Evolutionary conservation across 2,797 vertebrate species (phyloP).

Genomic region (Sebastes taczanowskii): DNA sequence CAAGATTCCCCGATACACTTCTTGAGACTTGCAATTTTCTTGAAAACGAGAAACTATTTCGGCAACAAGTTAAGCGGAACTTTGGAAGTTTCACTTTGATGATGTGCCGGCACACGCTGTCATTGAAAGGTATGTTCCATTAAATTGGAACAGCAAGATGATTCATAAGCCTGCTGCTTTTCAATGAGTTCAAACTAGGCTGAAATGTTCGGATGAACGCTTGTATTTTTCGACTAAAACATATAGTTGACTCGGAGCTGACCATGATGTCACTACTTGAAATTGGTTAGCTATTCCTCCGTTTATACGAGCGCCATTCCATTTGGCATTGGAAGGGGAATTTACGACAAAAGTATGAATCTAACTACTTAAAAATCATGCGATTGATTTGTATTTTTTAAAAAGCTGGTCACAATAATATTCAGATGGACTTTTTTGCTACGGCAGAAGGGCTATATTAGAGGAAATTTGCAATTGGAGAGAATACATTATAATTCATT

Average conservation of each 20-base stretch:
- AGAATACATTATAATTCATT: conserved; percentile 89
- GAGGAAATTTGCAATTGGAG: conserved; percentile 84
- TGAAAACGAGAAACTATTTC: conserved; percentile 84
- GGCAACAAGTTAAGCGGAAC: conserved; percentile 83
- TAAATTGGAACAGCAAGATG: conserved; percentile 79
- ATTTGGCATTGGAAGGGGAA: conserved; percentile 70
- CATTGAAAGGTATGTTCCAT: conserved; percentile 82
- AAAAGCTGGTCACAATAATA: conserved; percentile 84
- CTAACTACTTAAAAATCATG: conserved; percentile 81
- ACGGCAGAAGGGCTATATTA: conserved; percentile 75
- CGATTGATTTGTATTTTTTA: conserved; percentile 84
- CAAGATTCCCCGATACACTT: conserved; percentile 83
- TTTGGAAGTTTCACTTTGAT: conserved; percentile 84
- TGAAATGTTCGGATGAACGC: conserved; percentile 65
- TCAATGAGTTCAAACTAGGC: conserved; percentile 73
- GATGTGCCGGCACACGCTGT: conserved; percentile 72
- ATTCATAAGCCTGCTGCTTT: conserved; percentile 77
- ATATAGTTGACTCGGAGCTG: conserved; percentile 69
- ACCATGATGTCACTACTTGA: conserved; percentile 67
- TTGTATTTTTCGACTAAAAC: conserved; percentile 68
- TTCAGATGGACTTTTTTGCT: conserved; percentile 77
- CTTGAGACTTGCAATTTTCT: conserved; percentile 83
- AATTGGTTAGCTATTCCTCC: conserved; percentile 64
- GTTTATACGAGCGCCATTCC: conserved; percentile 62
- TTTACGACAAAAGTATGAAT: conserved; percentile 73